Percentiles rank a stretch among this genome's conserved stretches.
These are phyloP conservation scores for Trichonephila clavata DNA, from an alignment of 1,140 invertebrate genomes.

Conservation along the genomic window DNA sequence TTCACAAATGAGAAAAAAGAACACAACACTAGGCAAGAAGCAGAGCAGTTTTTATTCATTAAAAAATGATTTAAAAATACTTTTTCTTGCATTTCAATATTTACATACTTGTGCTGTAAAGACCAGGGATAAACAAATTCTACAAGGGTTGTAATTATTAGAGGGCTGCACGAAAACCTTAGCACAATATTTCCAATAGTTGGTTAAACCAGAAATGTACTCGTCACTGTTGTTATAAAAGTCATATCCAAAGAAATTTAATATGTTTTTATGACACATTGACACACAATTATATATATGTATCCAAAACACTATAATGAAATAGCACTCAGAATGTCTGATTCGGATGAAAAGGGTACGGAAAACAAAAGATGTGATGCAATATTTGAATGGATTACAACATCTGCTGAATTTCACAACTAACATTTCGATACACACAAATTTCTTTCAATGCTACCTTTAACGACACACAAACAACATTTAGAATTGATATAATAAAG, in stretches of 20 bases:
- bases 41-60: constrained; percentile 68
- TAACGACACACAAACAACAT: constrained; percentile 58
- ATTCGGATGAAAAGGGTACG: neutral
- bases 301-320: neutral
- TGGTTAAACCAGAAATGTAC: neutral
- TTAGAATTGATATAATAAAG: constrained; percentile 60
- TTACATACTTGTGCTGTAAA: constrained; percentile 64
- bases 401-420: neutral
- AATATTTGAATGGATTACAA: neutral
- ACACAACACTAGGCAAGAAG: constrained; percentile 57
- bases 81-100: constrained; percentile 69
- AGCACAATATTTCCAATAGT: neutral
- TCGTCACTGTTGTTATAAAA: neutral
- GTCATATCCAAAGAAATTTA: neutral
- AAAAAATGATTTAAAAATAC: constrained; percentile 76
- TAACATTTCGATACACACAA: constrained; percentile 20
- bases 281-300: neutral
- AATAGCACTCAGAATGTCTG: neutral
- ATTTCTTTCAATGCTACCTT: constrained; percentile 35
- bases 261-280: neutral
- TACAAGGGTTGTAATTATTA: neutral
- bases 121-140: constrained; percentile 30
- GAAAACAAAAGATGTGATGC: neutral
- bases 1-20: neutral
- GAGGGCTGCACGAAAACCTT: constrained; percentile 18